phyloP scores from a whole-genome alignment of 2,797 vertebrate species.

The Muraenolepis orangiensis region DNA sequence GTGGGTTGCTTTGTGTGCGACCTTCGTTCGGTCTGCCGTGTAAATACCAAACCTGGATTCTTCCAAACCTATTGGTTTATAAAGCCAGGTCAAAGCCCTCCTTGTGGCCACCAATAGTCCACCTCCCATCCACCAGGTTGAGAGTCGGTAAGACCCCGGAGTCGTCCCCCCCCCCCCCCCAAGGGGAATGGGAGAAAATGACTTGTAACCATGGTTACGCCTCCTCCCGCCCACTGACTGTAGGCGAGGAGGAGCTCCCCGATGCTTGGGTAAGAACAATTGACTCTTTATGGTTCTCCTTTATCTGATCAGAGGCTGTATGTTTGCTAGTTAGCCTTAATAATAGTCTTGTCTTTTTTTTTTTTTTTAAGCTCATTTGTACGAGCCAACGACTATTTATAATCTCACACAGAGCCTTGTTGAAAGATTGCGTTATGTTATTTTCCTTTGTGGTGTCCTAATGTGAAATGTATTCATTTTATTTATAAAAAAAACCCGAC shows the following conservation, averaged over 20 bases:
- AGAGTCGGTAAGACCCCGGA: background rate
- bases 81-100: background rate
- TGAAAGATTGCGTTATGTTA: constrained; percentile 59
- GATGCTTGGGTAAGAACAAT: background rate
- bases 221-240: background rate
- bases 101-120: background rate
- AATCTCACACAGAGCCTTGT: constrained; percentile 48
- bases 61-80: background rate
- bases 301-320: constrained; percentile 27
- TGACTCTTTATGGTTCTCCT: constrained; percentile 1
- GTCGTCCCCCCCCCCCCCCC: too few relatives aligned
- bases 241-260: background rate
- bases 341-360: constrained; percentile 51
- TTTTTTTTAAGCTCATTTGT: constrained; percentile 10
- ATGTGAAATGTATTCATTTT: constrained; percentile 70
- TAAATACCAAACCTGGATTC: background rate
- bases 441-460: constrained; percentile 63
- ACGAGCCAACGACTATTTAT: constrained; percentile 64
- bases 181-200: background rate
- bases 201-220: background rate
- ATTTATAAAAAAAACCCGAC: constrained; percentile 77
- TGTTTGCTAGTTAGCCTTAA: constrained; percentile 49
- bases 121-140: background rate
- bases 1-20: too few relatives aligned
- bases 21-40: background rate